Conservation (phyloP, 2,113 vertebrate genomes). For the Aphelocoma coerulescens region DNA sequence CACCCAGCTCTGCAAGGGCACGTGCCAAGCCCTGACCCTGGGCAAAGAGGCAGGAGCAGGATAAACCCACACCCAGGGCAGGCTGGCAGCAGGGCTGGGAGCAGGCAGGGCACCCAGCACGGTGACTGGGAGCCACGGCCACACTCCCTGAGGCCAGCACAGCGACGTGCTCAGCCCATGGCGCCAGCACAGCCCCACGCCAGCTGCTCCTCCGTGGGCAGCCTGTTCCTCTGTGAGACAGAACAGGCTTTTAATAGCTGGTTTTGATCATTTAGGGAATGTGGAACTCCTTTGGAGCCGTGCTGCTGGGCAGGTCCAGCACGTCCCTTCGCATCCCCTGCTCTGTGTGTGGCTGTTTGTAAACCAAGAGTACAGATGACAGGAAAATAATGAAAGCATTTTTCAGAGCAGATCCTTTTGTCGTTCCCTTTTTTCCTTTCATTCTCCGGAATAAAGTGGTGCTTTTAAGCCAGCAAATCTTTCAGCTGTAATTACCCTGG, state of each 20-base stretch:
- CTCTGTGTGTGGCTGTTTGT: not conserved
- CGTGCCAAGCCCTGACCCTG: fast-evolving
- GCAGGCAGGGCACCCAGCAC: not conserved
- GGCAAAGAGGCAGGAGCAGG: not conserved
- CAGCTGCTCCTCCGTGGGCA: not conserved
- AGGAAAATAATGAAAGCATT: conserved; percentile 7
- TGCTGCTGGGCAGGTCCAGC: not conserved
- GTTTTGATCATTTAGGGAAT: not conserved
- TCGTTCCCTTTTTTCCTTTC: not conserved
- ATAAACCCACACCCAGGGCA: fast-evolving
- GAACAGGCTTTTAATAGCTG: not conserved
- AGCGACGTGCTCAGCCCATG: fast-evolving
- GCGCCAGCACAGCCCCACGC: fast-evolving
- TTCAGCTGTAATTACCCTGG: conserved; percentile 7
- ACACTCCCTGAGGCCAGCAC: fast-evolving
- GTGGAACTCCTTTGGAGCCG: not conserved
- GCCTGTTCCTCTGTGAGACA: fast-evolving
- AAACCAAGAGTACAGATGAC: not conserved
- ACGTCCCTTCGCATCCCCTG: not conserved
- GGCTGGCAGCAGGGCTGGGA: not conserved
- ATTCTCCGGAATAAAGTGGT: not conserved
- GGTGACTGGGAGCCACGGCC: not conserved
- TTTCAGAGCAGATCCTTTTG: not conserved
- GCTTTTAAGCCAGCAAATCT: conserved; percentile 5
- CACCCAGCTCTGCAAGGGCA: not conserved